Evolutionary conservation across 2,888 invertebrate species (phyloP).

Genomic region (Diarsia dahlii): DNA sequence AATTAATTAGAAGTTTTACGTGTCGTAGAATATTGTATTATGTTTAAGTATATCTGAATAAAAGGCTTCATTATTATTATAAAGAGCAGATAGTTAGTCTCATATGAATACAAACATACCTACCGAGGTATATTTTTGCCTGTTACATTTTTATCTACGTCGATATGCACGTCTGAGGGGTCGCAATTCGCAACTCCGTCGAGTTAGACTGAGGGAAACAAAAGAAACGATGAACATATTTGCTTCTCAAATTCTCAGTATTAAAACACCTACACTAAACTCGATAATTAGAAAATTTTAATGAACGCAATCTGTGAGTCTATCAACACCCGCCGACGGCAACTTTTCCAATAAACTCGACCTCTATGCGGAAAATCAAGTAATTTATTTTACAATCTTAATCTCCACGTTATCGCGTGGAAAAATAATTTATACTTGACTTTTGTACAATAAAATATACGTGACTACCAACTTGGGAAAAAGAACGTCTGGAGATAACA

Average conservation of each 20-base stretch:
- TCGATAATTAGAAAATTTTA: conserved; percentile 82
- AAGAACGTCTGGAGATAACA: conserved; percentile 61
- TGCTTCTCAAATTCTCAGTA: neutral
- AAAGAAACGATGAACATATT: conserved; percentile 63
- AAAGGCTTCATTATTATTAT: too few species aligned
- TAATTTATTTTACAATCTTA: conserved; percentile 79
- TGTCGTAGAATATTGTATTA: too few species aligned
- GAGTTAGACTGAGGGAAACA: conserved; percentile 68
- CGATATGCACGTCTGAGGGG: conserved; percentile 53
- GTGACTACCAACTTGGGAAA: conserved; percentile 61
- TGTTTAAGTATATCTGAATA: too few species aligned
- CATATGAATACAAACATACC: neutral
- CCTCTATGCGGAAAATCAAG: conserved; percentile 76
- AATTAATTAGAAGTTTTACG: too few species aligned
- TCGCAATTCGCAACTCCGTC: conserved; percentile 60
- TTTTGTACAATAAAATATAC: conserved; percentile 61
- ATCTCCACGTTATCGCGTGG: conserved; percentile 72
- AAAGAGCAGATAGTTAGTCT: neutral
- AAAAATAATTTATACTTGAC: conserved; percentile 64
- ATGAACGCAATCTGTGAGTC: conserved; percentile 84
- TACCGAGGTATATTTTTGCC: neutral
- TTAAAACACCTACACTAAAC: conserved; percentile 52
- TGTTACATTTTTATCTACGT: conserved; percentile 45
- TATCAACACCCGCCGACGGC: conserved; percentile 78
- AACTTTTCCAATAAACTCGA: conserved; percentile 75